phyloP scores from a whole-genome alignment of 64 coral and sea anemone species.

The Anthopleura sola region DNA sequence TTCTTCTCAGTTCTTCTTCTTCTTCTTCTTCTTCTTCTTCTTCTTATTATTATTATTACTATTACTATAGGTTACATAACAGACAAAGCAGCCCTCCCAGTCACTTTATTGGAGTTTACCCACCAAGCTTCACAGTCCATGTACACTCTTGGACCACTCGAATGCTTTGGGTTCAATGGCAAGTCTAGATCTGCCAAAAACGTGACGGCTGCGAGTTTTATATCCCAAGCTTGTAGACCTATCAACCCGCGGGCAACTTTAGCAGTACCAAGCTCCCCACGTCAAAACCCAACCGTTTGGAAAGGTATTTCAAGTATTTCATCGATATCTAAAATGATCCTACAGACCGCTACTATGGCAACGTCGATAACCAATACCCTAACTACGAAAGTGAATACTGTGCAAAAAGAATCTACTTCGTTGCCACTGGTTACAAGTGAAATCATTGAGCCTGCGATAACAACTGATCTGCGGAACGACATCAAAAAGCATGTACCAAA shows the following conservation, averaged over 20 bases:
- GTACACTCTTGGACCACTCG: slow-evolving; percentile 72
- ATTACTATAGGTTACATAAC: slow-evolving; percentile 53
- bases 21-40: too few relatives aligned
- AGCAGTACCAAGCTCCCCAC: not conserved
- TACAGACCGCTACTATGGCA: not conserved
- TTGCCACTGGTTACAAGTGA: not conserved
- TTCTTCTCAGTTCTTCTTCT: not conserved
- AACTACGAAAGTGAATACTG: not conserved
- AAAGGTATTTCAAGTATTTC: too few relatives aligned
- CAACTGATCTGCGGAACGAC: not conserved
- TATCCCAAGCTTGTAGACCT: slow-evolving; percentile 54
- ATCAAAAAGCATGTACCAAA: not conserved
- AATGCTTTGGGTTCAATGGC: slow-evolving; percentile 53
- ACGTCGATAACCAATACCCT: not conserved
- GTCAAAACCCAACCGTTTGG: not conserved
- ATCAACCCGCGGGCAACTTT: slow-evolving; percentile 48
- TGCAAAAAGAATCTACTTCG: not conserved
- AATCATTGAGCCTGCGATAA: not conserved
- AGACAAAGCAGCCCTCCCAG: slow-evolving; percentile 66
- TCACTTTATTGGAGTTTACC: slow-evolving; percentile 56
- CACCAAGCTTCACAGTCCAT: slow-evolving; percentile 44
- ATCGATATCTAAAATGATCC: too few relatives aligned
- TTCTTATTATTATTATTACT: too few relatives aligned
- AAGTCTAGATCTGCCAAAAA: not conserved
- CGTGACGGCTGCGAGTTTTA: slow-evolving; percentile 20